Conservation (phyloP, 2,797 vertebrate genomes). For the Hafferia zeledoni region DNA sequence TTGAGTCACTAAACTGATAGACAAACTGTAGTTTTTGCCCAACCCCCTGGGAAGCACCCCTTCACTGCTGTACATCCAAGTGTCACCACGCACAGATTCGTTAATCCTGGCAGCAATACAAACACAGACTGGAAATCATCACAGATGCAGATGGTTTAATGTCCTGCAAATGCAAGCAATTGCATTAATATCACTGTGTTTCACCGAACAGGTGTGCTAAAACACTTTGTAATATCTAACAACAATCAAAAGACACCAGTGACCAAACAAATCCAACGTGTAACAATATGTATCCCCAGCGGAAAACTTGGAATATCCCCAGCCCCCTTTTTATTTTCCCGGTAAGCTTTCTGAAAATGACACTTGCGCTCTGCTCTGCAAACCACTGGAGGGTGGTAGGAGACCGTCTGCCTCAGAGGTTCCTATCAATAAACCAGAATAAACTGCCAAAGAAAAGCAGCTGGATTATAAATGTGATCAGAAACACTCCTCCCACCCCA, state of each 20-base stretch:
- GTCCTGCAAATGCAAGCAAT: background rate
- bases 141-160: background rate
- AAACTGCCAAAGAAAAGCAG: background rate
- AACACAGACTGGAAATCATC: background rate
- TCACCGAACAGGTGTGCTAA: background rate
- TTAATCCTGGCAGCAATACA: background rate
- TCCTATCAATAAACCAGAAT: background rate
- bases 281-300: background rate
- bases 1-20: background rate
- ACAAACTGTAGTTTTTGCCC: background rate
- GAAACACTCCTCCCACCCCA: background rate
- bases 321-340: background rate
- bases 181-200: rapidly evolving
- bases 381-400: constrained; percentile 56
- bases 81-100: background rate
- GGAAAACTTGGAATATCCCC: background rate
- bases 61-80: background rate
- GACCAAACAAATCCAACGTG: background rate
- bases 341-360: background rate
- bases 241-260: background rate
- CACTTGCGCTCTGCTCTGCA: background rate
- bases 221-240: background rate
- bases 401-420: background rate
- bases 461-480: background rate
- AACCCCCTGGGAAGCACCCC: background rate